Conservation (phyloP, 2,113 vertebrate species). For the Cacatua alba region DNA sequence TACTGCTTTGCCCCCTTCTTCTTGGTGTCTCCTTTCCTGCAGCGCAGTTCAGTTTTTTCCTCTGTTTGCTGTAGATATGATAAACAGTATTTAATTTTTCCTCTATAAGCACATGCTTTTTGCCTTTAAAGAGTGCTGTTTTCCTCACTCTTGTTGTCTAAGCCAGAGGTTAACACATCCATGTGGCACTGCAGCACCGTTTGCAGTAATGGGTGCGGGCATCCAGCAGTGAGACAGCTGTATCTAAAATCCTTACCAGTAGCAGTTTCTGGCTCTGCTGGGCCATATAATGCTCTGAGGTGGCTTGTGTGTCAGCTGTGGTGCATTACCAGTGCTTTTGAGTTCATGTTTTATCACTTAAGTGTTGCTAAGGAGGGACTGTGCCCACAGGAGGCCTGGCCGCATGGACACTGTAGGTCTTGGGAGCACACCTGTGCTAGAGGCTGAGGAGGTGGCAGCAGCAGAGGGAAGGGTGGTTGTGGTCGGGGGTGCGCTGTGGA, state of each 20-base stretch:
- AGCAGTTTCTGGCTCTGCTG: neutral
- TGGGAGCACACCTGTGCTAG: neutral
- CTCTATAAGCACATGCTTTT: neutral
- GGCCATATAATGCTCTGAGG: neutral
- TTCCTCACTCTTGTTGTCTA: accelerated
- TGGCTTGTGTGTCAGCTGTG: neutral
- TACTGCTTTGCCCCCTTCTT: neutral
- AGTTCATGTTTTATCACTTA: neutral
- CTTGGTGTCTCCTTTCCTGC: neutral
- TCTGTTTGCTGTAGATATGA: neutral
- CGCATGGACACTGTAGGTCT: accelerated
- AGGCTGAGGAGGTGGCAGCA: neutral
- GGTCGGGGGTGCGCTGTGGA: neutral
- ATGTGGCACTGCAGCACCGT: neutral
- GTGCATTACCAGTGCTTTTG: neutral
- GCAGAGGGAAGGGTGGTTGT: neutral
- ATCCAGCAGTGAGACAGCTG: neutral
- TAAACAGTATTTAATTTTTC: neutral
- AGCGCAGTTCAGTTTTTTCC: neutral
- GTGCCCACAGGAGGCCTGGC: neutral
- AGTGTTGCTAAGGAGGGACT: accelerated
- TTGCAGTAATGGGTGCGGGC: accelerated
- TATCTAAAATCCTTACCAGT: neutral
- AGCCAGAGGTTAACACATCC: neutral
- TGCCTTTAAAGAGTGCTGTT: neutral